Conservation (phyloP, 2,113 vertebrate species). For the Oreocharis arfaki region DNA sequence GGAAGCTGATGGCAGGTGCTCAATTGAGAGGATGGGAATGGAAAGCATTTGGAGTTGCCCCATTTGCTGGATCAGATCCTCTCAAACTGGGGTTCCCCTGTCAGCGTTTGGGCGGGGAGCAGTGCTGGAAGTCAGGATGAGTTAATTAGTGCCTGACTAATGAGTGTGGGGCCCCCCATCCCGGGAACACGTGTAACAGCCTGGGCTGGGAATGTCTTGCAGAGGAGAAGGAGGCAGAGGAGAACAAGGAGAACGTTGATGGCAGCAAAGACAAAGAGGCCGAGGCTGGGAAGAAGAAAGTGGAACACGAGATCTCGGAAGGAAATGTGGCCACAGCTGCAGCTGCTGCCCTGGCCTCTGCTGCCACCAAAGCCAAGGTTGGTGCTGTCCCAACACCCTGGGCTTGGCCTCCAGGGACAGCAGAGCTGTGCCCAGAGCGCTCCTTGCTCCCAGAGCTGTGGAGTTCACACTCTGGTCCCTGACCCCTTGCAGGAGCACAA, state of each 20-base stretch:
- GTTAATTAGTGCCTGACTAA: background rate
- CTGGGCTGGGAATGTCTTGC: background rate
- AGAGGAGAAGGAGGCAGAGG: conserved; percentile 87
- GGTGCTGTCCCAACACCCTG: background rate
- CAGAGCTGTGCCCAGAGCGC: background rate
- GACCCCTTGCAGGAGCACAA: background rate
- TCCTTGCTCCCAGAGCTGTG: background rate
- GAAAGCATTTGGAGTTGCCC: background rate
- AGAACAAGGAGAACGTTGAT: conserved; percentile 80
- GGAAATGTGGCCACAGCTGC: conserved; percentile 96
- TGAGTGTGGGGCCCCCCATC: rapidly evolving
- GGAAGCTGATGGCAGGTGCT: background rate
- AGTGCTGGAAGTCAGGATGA: background rate
- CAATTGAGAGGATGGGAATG: background rate
- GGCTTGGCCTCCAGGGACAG: background rate
- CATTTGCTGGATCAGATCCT: background rate
- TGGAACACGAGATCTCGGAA: conserved; percentile 90
- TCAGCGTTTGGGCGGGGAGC: background rate
- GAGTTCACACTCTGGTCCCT: background rate
- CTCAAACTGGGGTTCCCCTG: background rate
- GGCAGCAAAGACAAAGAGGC: conserved; percentile 76
- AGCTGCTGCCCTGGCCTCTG: conserved; percentile 94
- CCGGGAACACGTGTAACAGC: rapidly evolving
- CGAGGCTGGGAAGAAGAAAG: conserved; percentile 83
- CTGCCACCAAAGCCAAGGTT: conserved; percentile 98